Base-by-base conservation (phyloP, 2,797 vertebrate genomes). In the Apogon talboti region DNA sequence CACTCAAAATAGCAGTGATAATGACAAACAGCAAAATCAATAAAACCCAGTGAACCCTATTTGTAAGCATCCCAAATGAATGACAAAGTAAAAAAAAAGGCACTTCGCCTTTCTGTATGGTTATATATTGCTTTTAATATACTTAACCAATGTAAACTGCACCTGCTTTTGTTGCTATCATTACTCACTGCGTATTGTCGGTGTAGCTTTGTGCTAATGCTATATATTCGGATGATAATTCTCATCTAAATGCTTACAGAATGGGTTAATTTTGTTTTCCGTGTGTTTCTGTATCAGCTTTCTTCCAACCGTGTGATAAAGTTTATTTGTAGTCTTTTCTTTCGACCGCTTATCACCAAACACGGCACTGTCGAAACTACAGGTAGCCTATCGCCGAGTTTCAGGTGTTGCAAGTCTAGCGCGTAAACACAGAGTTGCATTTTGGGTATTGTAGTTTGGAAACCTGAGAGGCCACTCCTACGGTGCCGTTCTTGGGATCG, bases 351-450 rank as follows among this genome's bases (percentile, higher is more conserved):
- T 82, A 66, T 77, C 84, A 1, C 33, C 28, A 3, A 43, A 16
- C 30, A 38, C 16, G 2, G 0, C 2, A 37, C 60, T 5, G 62
- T 53, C 92, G 93, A 94, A 93, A 94, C 92, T 48, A 41, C 66
- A 49, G 60, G 62, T 83, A 7, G 18, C 18, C 51, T 1, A 69
- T 57, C 67, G 43, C 58, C 64, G 15, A 64, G 92, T 93, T 93
- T 94, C 93, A 93, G 92, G 93, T 90, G 86, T 85, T 68, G 86
- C 51, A 80, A 87, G 24, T 35, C 52, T 24, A n/a, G 6, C 48
- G 77, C 59, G 60, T 81, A 79, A 80, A 84, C 71, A 62, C 0
- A 8, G 19, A n/a, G 49, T 6, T 62, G 92, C 51, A 78, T 78
- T 85, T 1, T 88, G 93, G 94, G 90, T 43, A 71, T 1, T 85